A percentile compares a stretch with the other conserved stretches of the same genome.
Evolutionary conservation across 35 echinoderm and acorn worm genomes (phyloP).

Genomic region (Apostichopus japonicus): DNA sequence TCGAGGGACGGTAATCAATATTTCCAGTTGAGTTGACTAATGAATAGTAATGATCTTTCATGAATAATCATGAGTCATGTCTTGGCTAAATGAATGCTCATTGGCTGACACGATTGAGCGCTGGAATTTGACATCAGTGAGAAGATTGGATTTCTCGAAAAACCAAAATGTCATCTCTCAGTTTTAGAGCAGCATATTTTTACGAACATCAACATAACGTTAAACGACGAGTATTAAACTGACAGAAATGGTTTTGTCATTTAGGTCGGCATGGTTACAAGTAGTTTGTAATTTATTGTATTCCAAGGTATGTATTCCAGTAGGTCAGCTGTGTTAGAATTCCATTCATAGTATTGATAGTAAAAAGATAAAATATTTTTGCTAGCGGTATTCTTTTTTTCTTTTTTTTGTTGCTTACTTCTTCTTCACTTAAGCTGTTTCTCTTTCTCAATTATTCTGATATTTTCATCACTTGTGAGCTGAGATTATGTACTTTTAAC

Average conservation of each 20-base stretch:
- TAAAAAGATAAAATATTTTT: background rate
- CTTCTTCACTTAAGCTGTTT: too few relatives aligned
- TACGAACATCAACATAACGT: too few relatives aligned
- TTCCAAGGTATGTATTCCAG: background rate
- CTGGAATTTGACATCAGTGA: too few relatives aligned
- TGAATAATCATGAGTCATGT: background rate
- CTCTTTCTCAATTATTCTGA: too few relatives aligned
- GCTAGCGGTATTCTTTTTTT: background rate
- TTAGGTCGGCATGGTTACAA: background rate
- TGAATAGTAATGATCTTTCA: background rate
- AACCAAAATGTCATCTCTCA: background rate
- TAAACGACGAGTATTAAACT: background rate
- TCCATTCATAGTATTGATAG: background rate
- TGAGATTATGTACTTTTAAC: too few relatives aligned
- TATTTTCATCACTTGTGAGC: too few relatives aligned
- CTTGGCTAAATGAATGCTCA: background rate
- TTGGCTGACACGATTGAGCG: background rate
- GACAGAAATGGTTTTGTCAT: background rate
- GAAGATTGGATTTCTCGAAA: background rate
- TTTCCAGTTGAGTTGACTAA: too few relatives aligned
- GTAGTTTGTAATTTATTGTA: background rate
- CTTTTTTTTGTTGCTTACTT: background rate
- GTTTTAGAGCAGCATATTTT: background rate
- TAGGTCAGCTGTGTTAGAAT: background rate
- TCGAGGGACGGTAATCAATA: too few relatives aligned